phyloP scores from a whole-genome alignment of 2,888 invertebrate genomes.

The Coelinius sp. region DNA sequence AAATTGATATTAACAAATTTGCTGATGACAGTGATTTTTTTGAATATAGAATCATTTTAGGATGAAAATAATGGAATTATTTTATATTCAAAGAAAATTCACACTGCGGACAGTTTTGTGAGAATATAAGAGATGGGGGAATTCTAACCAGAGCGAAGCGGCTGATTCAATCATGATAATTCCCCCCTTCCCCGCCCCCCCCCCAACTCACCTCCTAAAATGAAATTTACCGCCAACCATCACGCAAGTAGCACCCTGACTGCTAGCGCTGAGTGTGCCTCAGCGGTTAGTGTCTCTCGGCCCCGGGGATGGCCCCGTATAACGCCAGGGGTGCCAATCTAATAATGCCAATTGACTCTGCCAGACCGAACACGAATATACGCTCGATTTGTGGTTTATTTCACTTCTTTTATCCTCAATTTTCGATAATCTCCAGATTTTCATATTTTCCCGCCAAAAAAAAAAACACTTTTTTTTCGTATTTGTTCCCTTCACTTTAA shows the following conservation, averaged over 20 bases:
- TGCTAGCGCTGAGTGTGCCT: conserved; percentile 13
- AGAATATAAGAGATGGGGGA: conserved; percentile 31
- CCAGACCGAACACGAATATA: conserved; percentile 51
- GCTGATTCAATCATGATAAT: conserved; percentile 71
- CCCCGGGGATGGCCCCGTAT: conserved; percentile 32
- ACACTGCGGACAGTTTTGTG: background rate
- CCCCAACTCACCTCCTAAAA: conserved; percentile 51
- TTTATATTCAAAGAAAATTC: conserved; percentile 31
- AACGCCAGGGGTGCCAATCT: conserved; percentile 67
- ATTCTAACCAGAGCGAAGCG: conserved; percentile 53
- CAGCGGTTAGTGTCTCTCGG: conserved; percentile 2
- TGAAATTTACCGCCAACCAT: conserved; percentile 69
- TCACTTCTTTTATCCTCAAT: conserved; percentile 48
- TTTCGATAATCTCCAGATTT: background rate
- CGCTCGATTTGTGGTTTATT: conserved; percentile 64
- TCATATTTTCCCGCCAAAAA: background rate
- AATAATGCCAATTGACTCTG: conserved; percentile 70
- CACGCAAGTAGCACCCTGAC: conserved; percentile 60
- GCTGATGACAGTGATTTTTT: no score
- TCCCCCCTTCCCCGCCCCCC: conserved; percentile 48
- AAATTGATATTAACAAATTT: background rate
- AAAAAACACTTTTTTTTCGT: background rate
- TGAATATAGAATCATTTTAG: background rate
- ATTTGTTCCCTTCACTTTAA: no score
- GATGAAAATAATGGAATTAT: background rate